Evolutionary conservation across 2,888 invertebrate genomes (phyloP), one percentile per base, ranked within the genome.

Genomic region (Macaria liturata): DNA sequence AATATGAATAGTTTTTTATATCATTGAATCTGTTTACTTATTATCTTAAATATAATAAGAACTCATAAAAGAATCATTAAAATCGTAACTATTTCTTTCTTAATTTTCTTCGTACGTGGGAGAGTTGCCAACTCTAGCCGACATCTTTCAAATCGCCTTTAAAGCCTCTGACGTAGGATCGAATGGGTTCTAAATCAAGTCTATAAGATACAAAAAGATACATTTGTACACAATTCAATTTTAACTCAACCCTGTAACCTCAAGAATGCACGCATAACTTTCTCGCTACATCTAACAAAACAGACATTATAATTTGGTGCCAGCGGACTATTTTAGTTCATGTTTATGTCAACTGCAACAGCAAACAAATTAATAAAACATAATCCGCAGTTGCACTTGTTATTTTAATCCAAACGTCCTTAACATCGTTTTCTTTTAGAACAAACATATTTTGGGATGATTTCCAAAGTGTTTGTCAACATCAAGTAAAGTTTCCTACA

Each of bases 301-400:
- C 32, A 53, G 55, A 52, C 34, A 53, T 48, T 48, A 52, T 52
- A 61, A 64, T 62, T 54, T 49, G 56, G 44, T 65, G 67, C 67
- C 67, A 65, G 54, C 51, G 48, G 32, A 56, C 58, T 65, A 65
- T 67, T 65, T 62, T 44, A 3, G 49, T 32, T 42, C 55, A 43
- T 43, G 55, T 55, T 59, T 52, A 42, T 59, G 55, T 55, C 54
- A 55, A 59, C 50, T 54, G 48, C 46, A 59, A 46, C 32, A 9
- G 42, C 45, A 51, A 50, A 59, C 59, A 59, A 47, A 59, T 59
- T 59, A 51, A 54, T 54, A 51, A 51, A 46, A 59, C 34, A 31
- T 54, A 51, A 59, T 44, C 47, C 31, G 46, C 42, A 49, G 50
- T 50, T 59, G 59, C 50, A 59, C 43, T 47, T 37, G 53, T 54